Base-by-base conservation (phyloP, 2,888 invertebrate species). In the Buathra laborator region DNA sequence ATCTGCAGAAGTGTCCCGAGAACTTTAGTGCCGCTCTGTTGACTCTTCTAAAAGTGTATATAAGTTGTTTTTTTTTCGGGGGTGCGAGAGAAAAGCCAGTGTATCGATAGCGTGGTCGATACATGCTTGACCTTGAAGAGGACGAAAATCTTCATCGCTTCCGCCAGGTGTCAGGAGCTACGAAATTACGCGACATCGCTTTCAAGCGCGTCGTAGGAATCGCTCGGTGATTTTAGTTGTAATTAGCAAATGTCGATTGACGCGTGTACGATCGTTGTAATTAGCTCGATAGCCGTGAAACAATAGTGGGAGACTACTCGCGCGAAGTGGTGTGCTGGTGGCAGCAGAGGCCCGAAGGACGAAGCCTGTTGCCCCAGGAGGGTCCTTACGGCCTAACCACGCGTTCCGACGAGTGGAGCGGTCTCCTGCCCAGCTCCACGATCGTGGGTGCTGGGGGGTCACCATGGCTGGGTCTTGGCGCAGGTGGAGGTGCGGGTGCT, bases 381-480 rank as follows among this genome's bases (percentile, higher is more conserved):
- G 90, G 87, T 88, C 89, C 90, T 86, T 90, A 93, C 94, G 93
- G 94, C 93, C 91, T 93, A 90, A 93, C 92, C 89, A 94, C 93
- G 93, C 92, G 93, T 89, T 93, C 93, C 92, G 94, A 94, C 93
- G 93, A 93, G 93, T 93, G 93, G 93, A 93, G 92, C 91, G 92
- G 93, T 92, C 93, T 93, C 91, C 92, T 93, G 92, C 93, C 94
- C 93, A 94, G 93, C 93, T 93, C 93, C 93, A 93, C 93, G 48
- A 93, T 94, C 90, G 93, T 94, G 93, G 94, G 94, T 89, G 93
- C 93, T 93, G 93, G 94, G 91, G 93, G 93, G 90, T 93, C 93
- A 89, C 93, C 93, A 94, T 93, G 93, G 93, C 89, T 94, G 89
- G 93, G 94, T 68, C 89, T 94, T 67, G 93, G 93, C 72, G 93